Percentiles rank a stretch among this genome's conserved stretches.
phyloP scores from a whole-genome alignment of 2,113 vertebrate genomes.

The Paralichthys olivaceus region DNA sequence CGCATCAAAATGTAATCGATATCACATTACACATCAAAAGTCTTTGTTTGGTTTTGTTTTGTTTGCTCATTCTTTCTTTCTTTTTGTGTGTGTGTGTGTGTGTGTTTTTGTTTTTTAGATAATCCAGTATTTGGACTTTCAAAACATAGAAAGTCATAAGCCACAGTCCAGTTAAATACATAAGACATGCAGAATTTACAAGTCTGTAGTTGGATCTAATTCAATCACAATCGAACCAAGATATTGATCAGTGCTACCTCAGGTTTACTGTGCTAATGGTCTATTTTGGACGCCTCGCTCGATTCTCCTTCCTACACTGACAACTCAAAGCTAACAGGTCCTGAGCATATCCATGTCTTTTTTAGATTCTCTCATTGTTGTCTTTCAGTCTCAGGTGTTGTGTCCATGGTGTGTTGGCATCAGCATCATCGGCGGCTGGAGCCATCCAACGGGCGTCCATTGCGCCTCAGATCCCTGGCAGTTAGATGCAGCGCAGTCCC shows the following conservation, averaged over 20 bases:
- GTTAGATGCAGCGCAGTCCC: slow-evolving; percentile 71
- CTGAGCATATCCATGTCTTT: slow-evolving; percentile 38
- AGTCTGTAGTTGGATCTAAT: slow-evolving; percentile 61
- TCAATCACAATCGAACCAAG: slow-evolving; percentile 30
- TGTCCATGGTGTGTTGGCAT: slow-evolving; percentile 23
- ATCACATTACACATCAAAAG: slow-evolving; percentile 12
- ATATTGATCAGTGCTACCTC: slow-evolving; percentile 23
- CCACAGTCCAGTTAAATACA: slow-evolving; percentile 57
- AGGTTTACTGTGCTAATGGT: slow-evolving; percentile 11
- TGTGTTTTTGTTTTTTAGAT: not conserved
- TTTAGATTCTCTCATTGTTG: slow-evolving; percentile 24
- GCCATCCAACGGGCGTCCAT: slow-evolving; percentile 88
- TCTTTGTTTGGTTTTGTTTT: slow-evolving; percentile 35
- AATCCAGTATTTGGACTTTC: slow-evolving; percentile 55
- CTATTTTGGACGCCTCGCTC: slow-evolving; percentile 34
- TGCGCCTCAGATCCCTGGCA: slow-evolving; percentile 83
- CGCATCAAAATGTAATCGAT: slow-evolving; percentile 21
- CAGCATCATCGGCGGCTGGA: slow-evolving; percentile 88
- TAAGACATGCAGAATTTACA: slow-evolving; percentile 80
- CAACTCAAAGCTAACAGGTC: slow-evolving; percentile 44
- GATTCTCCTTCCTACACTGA: slow-evolving; percentile 41
- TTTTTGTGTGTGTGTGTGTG: not conserved
- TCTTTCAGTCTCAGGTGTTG: slow-evolving; percentile 38
- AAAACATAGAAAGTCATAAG: slow-evolving; percentile 41
- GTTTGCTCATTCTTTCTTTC: slow-evolving; percentile 5